Conservation (phyloP, 2,797 vertebrate genomes). For the Schizopygopsis malacanthus region DNA sequence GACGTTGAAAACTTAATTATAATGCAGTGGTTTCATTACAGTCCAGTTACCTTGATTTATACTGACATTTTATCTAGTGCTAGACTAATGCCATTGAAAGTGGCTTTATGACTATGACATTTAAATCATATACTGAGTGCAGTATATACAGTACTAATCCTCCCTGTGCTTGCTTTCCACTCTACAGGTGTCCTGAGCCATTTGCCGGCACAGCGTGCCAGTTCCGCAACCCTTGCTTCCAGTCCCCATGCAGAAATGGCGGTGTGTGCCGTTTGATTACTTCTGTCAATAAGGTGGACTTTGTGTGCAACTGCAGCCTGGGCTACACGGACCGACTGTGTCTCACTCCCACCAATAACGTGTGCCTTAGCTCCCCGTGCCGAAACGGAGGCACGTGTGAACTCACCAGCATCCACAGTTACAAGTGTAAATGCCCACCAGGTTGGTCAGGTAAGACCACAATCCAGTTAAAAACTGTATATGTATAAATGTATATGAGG, state of each 20-base stretch:
- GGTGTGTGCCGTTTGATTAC: constrained; percentile 68
- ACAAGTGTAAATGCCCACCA: constrained; percentile 89
- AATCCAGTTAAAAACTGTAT: background rate
- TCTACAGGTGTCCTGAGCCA: constrained; percentile 70
- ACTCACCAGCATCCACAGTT: constrained; percentile 78
- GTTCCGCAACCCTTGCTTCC: constrained; percentile 71
- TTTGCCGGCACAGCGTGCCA: constrained; percentile 73
- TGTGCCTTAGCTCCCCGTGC: constrained; percentile 86
- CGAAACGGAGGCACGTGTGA: constrained; percentile 91
- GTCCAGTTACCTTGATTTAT: background rate
- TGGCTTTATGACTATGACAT: background rate
- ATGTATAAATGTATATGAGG: too few species aligned
- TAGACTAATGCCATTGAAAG: background rate
- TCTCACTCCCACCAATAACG: constrained; percentile 80
- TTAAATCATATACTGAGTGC: background rate
- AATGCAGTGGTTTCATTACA: background rate
- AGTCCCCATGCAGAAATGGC: constrained; percentile 69
- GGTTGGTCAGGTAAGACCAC: constrained; percentile 91
- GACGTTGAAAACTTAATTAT: background rate
- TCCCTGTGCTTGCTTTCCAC: background rate
- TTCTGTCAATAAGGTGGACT: constrained; percentile 75
- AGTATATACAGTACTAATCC: background rate
- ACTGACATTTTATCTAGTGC: background rate
- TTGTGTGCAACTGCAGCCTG: constrained; percentile 81
- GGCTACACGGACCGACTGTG: constrained; percentile 87